Conservation (phyloP, 2,797 vertebrate genomes). For the Spinus olivaceus region DNA sequence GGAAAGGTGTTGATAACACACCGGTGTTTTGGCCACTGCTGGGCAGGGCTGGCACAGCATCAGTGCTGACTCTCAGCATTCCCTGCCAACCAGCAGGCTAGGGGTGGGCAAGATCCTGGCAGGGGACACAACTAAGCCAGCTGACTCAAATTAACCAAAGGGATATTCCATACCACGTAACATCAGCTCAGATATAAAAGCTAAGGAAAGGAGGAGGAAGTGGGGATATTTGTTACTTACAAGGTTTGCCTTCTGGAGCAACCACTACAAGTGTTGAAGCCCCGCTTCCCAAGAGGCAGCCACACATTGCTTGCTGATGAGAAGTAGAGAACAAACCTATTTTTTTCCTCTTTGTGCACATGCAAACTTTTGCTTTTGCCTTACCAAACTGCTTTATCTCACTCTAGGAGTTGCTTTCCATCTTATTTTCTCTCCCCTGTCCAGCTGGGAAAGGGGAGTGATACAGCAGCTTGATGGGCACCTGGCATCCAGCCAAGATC, state of each 20-base stretch:
- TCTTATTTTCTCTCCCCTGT: not conserved
- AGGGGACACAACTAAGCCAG: not conserved
- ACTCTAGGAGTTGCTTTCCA: not conserved
- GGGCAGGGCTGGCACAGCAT: not conserved
- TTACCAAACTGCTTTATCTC: not conserved
- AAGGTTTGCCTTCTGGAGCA: not conserved
- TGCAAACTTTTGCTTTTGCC: fast-evolving
- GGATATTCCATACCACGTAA: not conserved
- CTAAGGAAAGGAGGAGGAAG: not conserved
- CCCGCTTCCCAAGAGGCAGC: not conserved
- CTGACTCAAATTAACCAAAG: not conserved
- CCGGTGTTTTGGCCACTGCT: not conserved
- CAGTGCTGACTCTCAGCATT: not conserved
- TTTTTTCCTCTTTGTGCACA: not conserved
- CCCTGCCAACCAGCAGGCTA: not conserved
- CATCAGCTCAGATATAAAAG: not conserved
- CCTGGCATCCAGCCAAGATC: not conserved
- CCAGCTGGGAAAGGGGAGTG: not conserved
- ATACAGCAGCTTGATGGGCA: not conserved
- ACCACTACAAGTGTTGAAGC: fast-evolving
- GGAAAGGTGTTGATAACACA: not conserved
- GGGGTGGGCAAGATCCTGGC: not conserved
- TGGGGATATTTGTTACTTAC: not conserved
- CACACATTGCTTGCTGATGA: not conserved
- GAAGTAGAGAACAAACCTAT: not conserved